These are phyloP conservation scores for Brenthis hecate DNA, from an alignment of 2,888 invertebrate genomes.

Conservation along the genomic window DNA sequence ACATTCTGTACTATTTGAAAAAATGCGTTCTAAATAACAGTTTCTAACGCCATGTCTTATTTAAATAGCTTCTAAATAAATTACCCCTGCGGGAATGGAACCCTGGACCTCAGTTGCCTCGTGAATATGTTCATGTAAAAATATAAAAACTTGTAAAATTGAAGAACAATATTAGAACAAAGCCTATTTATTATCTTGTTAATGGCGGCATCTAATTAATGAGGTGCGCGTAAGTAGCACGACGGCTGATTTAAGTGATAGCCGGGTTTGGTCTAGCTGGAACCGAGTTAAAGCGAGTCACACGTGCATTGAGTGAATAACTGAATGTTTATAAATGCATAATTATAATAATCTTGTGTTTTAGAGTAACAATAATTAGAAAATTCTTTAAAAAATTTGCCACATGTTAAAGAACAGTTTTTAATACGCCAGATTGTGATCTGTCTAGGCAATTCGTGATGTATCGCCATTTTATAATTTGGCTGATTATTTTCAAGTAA, in stretches of 20 bases:
- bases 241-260: slow-evolving; percentile 58
- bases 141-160: slow-evolving; percentile 14
- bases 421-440: no score
- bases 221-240: slow-evolving; percentile 60
- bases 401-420: no score
- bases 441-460: no score
- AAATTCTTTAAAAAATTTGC: no score
- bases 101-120: not conserved
- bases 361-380: not conserved
- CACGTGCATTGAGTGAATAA: slow-evolving; percentile 20
- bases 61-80: not conserved
- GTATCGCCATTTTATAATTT: no score
- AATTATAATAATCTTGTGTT: not conserved
- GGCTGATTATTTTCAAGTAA: no score
- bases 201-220: slow-evolving; percentile 66
- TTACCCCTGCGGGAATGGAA: not conserved
- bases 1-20: no score
- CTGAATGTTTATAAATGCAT: not conserved
- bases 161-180: slow-evolving; percentile 50
- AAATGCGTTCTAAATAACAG: not conserved
- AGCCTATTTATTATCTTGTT: slow-evolving; percentile 62
- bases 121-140: not conserved
- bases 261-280: slow-evolving; percentile 52
- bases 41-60: not conserved
- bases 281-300: slow-evolving; percentile 23